Base-by-base conservation (phyloP, 2,888 invertebrate genomes). In the Chalcosyrphus nemorum region DNA sequence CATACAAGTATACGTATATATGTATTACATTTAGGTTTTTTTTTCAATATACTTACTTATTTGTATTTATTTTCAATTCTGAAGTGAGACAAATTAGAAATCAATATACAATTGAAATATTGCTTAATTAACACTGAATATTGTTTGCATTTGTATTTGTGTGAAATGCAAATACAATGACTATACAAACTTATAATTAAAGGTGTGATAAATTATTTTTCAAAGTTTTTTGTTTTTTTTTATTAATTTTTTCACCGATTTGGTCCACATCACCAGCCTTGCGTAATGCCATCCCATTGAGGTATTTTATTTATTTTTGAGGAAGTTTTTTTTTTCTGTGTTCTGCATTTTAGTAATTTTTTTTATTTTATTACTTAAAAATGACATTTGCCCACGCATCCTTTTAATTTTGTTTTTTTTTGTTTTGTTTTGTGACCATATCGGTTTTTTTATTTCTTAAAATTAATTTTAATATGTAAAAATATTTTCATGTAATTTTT, bases 191-290 rank as follows among this genome's bases (percentile, higher is more conserved):
- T 84, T 84, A 84, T 65, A 71, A 65, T 65, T 81, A 76, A 76
- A 70, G 65, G 19, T 66, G 2, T 68, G 29, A 63, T 81, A 65
- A 80, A 71, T 52, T 80, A 84, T 75, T 74, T 27, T 61, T 13
- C 45, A 50, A 57, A 43, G 63, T 56, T 45, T 68, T 71, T 63
- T 50, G 29, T 68, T 71, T 57, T 68, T 56, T 45, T 68, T 68
- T 47, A 56, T 41, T 57, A 68, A 35, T 78, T 76, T 86, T 85
- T 78, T 86, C 87, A 87, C 88, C 88, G 88, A 88, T 88, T 91
- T 91, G 91, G 91, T 90, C 91, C 91, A 90, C 91, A 89, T 89
- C 88, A 91, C 91, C 91, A 90, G 90, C 90, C 87, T 86, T 85
- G 81, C 75, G 81, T 74, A 74, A 66, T 86, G 86, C 72, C 86